A percentile compares a stretch with the other conserved stretches of the same genome.
phyloP scores from a whole-genome alignment of 1,140 invertebrate genomes.

The Drosophila nasuta region DNA sequence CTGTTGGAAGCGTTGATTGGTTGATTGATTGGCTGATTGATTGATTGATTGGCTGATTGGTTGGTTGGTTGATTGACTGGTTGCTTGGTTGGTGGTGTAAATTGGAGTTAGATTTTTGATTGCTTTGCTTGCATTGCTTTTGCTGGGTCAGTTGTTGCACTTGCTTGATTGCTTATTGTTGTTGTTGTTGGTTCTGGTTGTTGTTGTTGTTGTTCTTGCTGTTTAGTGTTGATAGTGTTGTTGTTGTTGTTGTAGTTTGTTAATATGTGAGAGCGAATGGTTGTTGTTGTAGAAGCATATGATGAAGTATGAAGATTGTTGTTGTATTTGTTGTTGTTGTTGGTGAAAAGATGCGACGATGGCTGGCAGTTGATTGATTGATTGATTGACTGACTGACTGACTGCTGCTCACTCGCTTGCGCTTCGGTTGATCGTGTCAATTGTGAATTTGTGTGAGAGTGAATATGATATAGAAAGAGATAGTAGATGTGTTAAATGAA shows the following conservation, averaged over 20 bases:
- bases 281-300: slow-evolving; percentile 33
- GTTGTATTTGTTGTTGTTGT: slow-evolving; percentile 37
- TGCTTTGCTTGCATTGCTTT: slow-evolving; percentile 17
- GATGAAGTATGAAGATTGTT: slow-evolving; percentile 43
- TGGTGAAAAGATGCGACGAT: slow-evolving; percentile 36
- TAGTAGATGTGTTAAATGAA: slow-evolving; percentile 14
- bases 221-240: slow-evolving; percentile 50
- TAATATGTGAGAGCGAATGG: slow-evolving; percentile 35
- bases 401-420: slow-evolving; percentile 8
- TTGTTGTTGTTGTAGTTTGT: slow-evolving; percentile 29
- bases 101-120: slow-evolving; percentile 57
- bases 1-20: slow-evolving; percentile 46
- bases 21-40: slow-evolving; percentile 55
- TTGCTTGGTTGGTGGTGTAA: slow-evolving; percentile 48
- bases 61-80: slow-evolving; percentile 44
- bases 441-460: slow-evolving; percentile 11
- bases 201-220: slow-evolving; percentile 43
- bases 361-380: slow-evolving; percentile 30
- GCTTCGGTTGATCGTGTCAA: slow-evolving; percentile 11
- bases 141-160: slow-evolving; percentile 53
- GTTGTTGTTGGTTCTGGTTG: slow-evolving; percentile 30
- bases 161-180: slow-evolving; percentile 53
- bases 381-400: slow-evolving; percentile 31
- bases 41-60: slow-evolving; percentile 47
- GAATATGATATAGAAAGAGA: slow-evolving; percentile 28